These are phyloP conservation scores for Centrocercus urophasianus DNA, from an alignment of 2,113 vertebrate species.

Conservation along the genomic window DNA sequence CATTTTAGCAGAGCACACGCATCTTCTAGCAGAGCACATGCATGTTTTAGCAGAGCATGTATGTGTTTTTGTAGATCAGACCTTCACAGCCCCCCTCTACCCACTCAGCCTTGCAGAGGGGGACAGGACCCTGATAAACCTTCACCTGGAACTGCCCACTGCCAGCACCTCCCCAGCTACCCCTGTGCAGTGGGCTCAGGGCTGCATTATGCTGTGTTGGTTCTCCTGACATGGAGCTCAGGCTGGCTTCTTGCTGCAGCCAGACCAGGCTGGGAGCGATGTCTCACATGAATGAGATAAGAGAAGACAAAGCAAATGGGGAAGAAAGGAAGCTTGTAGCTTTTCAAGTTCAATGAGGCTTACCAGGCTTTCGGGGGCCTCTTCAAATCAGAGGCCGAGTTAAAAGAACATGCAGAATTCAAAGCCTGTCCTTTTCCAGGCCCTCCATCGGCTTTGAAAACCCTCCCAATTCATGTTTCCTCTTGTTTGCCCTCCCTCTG, in stretches of 20 bases:
- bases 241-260: background rate
- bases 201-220: background rate
- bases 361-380: conserved; percentile 74
- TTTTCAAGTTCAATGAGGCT: conserved; percentile 84
- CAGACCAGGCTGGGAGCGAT: background rate
- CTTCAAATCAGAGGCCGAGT: conserved; percentile 67
- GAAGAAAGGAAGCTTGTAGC: conserved; percentile 78
- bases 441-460: conserved; percentile 66
- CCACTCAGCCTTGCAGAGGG: fast-evolving
- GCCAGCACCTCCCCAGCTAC: background rate
- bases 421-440: conserved; percentile 73
- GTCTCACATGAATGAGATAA: conserved; percentile 78
- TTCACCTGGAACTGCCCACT: background rate
- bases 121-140: fast-evolving
- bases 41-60: background rate
- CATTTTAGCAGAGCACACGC: no score
- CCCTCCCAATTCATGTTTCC: conserved; percentile 28
- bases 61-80: background rate
- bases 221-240: background rate
- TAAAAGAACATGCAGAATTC: conserved; percentile 72
- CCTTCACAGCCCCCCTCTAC: fast-evolving
- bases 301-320: conserved; percentile 67
- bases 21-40: background rate
- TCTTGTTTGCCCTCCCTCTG: background rate
- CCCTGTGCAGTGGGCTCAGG: background rate